Evolutionary conservation across 2,113 vertebrate species (phyloP).

Genomic region (Theristicus caerulescens): DNA sequence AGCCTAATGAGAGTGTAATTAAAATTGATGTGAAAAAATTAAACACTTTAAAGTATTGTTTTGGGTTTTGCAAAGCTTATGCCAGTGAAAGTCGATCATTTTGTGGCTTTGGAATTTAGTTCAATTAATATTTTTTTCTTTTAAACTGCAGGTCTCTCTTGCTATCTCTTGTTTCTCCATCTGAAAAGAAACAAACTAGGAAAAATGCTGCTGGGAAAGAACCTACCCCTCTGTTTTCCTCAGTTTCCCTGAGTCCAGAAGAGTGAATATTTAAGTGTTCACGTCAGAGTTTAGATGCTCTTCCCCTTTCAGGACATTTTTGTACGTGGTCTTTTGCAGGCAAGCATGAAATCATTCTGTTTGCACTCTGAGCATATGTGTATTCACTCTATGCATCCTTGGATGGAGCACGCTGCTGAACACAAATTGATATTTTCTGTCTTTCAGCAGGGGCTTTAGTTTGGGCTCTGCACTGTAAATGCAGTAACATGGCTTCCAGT

Average conservation of each 20-base stretch:
- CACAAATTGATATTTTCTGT: constrained; percentile 51
- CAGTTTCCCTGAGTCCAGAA: not conserved
- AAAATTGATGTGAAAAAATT: constrained; percentile 65
- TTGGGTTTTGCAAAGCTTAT: constrained; percentile 22
- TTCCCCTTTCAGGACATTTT: constrained; percentile 12
- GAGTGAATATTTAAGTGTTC: not conserved
- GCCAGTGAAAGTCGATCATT: constrained; percentile 55
- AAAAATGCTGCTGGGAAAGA: not conserved
- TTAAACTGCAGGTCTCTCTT: not conserved
- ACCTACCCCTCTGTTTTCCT: not conserved
- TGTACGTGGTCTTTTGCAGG: constrained; percentile 32
- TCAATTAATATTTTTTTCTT: constrained; percentile 12
- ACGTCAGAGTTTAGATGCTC: not conserved
- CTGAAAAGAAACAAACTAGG: constrained; percentile 1
- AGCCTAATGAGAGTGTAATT: constrained; percentile 71
- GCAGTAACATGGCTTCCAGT: constrained; percentile 49
- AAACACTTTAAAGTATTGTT: constrained; percentile 60
- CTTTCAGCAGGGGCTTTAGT: constrained; percentile 41
- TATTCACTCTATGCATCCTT: not conserved
- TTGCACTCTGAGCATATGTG: constrained; percentile 1
- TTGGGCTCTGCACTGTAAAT: constrained; percentile 8
- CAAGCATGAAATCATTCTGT: constrained; percentile 40
- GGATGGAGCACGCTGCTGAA: not conserved
- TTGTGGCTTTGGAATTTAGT: constrained; percentile 49
- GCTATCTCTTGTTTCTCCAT: not conserved